Evolutionary conservation across 2,113 vertebrate species (phyloP).

Genomic region (Hiodon tergisus): DNA sequence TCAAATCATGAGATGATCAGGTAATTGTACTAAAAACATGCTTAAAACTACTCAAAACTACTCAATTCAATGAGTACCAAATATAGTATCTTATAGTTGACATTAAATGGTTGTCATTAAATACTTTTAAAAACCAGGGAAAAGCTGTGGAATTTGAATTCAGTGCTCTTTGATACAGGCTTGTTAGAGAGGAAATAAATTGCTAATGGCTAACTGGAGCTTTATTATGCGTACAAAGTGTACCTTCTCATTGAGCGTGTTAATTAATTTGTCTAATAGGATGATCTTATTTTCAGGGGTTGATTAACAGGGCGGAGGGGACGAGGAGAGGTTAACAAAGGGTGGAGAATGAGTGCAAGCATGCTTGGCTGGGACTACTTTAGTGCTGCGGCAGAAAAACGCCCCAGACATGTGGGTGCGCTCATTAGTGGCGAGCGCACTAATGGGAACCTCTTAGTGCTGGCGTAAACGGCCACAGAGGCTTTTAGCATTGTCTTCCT

Average conservation of each 20-base stretch:
- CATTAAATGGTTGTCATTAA: background rate
- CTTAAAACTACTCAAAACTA: background rate
- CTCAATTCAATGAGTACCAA: background rate
- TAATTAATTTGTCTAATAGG: slow-evolving; percentile 8
- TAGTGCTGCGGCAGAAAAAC: background rate
- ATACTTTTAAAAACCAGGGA: background rate
- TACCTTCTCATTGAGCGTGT: slow-evolving; percentile 5
- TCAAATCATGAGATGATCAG: background rate
- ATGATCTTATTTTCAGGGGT: background rate
- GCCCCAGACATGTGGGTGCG: too few relatives aligned
- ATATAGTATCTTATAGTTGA: background rate
- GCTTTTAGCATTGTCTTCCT: background rate
- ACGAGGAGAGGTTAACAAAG: background rate
- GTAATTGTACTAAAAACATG: background rate
- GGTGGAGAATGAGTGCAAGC: background rate
- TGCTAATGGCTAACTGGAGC: background rate
- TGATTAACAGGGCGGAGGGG: background rate
- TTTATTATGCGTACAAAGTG: slow-evolving; percentile 14
- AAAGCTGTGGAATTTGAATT: slow-evolving; percentile 18
- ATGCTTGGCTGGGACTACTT: background rate
- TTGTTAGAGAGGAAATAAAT: slow-evolving; percentile 8
- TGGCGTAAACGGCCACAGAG: background rate
- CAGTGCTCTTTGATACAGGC: slow-evolving; percentile 1
- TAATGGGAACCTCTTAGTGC: slow-evolving; percentile 7
- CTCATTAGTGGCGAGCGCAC: slow-evolving; percentile 13